Percentiles rank a stretch among this genome's conserved stretches.
Conservation (phyloP, 2,113 vertebrate species). For the Procavia capensis region DNA sequence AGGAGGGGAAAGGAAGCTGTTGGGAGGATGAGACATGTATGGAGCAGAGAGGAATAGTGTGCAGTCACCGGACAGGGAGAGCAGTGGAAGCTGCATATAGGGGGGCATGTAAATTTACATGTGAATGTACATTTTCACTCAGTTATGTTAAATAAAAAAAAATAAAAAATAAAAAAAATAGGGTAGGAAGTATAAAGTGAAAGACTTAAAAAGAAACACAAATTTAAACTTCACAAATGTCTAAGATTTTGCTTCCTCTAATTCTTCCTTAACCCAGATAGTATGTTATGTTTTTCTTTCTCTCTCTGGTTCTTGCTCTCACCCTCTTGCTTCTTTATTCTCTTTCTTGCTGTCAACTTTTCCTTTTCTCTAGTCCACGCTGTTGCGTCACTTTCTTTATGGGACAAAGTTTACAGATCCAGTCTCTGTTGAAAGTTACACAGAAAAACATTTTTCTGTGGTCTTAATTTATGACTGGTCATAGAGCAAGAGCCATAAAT, state of each 20-base stretch:
- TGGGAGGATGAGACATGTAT: no score
- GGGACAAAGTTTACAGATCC: not conserved
- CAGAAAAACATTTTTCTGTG: not conserved
- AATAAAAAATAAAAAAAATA: no score
- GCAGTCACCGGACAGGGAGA: no score
- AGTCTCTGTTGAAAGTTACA: not conserved
- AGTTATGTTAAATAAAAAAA: no score
- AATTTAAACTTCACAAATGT: conserved; percentile 21
- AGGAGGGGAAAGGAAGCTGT: no score
- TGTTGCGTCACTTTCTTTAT: not conserved
- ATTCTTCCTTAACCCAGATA: not conserved
- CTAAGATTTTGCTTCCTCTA: not conserved
- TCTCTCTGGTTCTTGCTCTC: not conserved
- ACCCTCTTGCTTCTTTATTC: not conserved
- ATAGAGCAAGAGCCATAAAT: not conserved
- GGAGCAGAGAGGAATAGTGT: no score
- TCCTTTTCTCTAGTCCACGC: not conserved
- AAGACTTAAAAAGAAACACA: conserved; percentile 11
- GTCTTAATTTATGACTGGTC: not conserved
- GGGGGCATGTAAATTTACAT: no score
- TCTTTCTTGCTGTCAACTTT: not conserved
- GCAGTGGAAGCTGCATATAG: no score
- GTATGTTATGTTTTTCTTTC: not conserved
- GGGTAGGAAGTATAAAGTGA: not conserved
- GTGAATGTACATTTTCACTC: no score